phyloP scores from a whole-genome alignment of 2,113 vertebrate species.

The Halcyon malimbica region DNA sequence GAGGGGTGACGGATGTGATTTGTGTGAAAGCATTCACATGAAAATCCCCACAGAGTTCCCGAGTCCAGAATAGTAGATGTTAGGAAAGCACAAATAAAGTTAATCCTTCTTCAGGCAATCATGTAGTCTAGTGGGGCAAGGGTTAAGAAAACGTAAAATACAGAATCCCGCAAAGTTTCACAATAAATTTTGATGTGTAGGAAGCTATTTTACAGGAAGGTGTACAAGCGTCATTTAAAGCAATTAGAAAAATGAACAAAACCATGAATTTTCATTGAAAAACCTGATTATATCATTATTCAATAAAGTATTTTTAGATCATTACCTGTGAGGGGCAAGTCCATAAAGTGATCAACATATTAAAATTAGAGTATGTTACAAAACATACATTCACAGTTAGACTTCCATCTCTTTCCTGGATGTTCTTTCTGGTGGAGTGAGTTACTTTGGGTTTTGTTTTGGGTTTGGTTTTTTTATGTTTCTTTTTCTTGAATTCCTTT shows the following conservation, averaged over 20 bases:
- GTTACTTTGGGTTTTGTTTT: not conserved
- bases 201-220: not conserved
- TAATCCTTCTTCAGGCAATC: not conserved
- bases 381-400: not conserved
- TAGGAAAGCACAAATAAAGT: conserved; percentile 32
- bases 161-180: not conserved
- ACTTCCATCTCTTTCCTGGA: not conserved
- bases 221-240: not conserved
- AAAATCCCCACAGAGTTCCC: not conserved
- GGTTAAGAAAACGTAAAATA: not conserved
- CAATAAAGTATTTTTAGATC: conserved; percentile 36
- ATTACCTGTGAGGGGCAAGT: not conserved
- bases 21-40: not conserved
- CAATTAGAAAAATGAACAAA: not conserved
- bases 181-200: not conserved
- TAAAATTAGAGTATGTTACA: not conserved
- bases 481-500: not conserved
- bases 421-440: not conserved
- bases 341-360: not conserved
- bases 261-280: not conserved
- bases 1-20: not conserved
- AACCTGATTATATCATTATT: not conserved
- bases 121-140: not conserved
- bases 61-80: not conserved
- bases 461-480: not conserved